A percentile compares a stretch with the other conserved stretches of the same genome.
Evolutionary conservation across 2,888 invertebrate species (phyloP).

Genomic region (Leptinotarsa juncta): DNA sequence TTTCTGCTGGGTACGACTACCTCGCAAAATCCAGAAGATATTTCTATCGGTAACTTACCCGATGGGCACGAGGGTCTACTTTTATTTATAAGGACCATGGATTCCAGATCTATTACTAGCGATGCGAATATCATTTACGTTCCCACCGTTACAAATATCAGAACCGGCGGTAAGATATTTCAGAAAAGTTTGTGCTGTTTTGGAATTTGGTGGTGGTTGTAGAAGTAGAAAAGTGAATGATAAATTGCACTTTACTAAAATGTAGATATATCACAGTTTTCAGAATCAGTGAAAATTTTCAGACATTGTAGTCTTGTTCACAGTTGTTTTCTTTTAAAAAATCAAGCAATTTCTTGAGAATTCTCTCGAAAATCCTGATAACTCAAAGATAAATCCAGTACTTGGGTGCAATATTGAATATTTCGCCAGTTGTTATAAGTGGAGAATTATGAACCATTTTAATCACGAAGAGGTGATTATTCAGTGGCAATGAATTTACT

Average conservation of each 20-base stretch:
- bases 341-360: too few species aligned
- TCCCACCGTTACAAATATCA: conserved; percentile 52
- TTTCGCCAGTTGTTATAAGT: too few species aligned
- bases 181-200: conserved; percentile 27
- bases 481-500: too few species aligned
- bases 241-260: not conserved
- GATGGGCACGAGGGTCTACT: conserved; percentile 64
- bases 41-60: conserved; percentile 66
- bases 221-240: conserved; percentile 15
- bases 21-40: conserved; percentile 66
- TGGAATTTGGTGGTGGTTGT: conserved; percentile 41
- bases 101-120: conserved; percentile 66
- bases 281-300: too few species aligned
- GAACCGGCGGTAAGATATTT: conserved; percentile 52
- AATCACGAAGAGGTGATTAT: too few species aligned
- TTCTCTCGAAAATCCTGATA: too few species aligned
- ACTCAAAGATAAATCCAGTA: too few species aligned
- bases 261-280: not conserved
- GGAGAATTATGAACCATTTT: too few species aligned
- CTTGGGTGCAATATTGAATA: too few species aligned
- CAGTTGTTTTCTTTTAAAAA: too few species aligned
- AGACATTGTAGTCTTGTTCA: too few species aligned
- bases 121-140: conserved; percentile 68
- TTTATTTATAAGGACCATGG: conserved; percentile 68
- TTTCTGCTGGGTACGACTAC: conserved; percentile 68